Conservation (phyloP, 2,888 invertebrate genomes). For the Pandemis heparana region DNA sequence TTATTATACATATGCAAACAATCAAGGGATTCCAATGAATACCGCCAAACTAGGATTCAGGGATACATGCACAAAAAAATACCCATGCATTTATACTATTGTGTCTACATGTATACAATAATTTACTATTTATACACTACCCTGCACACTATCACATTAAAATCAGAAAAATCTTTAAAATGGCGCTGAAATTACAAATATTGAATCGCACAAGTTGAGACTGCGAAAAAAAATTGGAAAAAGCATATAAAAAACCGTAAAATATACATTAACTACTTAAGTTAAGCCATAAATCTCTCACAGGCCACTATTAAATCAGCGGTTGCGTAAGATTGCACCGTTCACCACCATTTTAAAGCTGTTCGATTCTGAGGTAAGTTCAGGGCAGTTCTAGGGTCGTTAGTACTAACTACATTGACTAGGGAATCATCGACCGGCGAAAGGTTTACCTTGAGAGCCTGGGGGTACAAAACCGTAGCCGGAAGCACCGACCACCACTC, state of each 20-base stretch:
- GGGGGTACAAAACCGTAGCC: conserved; percentile 95
- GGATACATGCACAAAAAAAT: conserved; percentile 63
- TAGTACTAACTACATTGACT: conserved; percentile 76
- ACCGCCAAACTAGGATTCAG: conserved; percentile 39
- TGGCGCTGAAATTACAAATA: conserved; percentile 12
- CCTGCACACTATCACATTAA: conserved; percentile 42
- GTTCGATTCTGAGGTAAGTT: conserved; percentile 41
- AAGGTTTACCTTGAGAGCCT: conserved; percentile 87
- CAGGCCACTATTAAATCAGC: conserved; percentile 38
- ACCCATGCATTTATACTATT: conserved; percentile 68
- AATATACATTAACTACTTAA: not conserved
- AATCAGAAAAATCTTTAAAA: conserved; percentile 39
- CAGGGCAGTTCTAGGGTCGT: conserved; percentile 46
- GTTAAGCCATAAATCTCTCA: conserved; percentile 14
- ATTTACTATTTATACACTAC: conserved; percentile 66
- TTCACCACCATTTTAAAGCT: conserved; percentile 38
- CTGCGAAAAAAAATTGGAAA: not conserved
- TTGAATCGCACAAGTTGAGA: not conserved
- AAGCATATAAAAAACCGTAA: not conserved
- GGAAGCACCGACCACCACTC: conserved; percentile 93
- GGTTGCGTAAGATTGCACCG: conserved; percentile 28
- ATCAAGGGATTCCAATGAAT: conserved; percentile 9
- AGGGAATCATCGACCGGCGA: conserved; percentile 70
- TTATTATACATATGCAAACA: conserved; percentile 27
- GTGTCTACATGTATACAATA: conserved; percentile 60